These are phyloP conservation scores for Pimephales promelas DNA, from an alignment of 2,113 vertebrate species.

Conservation along the genomic window DNA sequence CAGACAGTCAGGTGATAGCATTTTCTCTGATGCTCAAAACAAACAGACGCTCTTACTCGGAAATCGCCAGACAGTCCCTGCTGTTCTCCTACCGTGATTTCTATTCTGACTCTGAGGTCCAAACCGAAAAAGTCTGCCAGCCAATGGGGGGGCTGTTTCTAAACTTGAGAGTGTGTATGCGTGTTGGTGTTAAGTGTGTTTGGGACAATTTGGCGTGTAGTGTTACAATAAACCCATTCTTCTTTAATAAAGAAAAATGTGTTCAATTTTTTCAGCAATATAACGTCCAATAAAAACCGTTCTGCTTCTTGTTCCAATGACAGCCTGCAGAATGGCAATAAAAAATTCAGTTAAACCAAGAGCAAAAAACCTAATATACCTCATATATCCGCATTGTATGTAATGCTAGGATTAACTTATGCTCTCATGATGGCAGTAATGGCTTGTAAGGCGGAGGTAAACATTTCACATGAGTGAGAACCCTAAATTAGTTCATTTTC, in stretches of 20 bases:
- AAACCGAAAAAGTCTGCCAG: constrained; percentile 16
- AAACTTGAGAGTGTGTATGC: constrained; percentile 8
- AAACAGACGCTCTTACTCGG: not conserved
- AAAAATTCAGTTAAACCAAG: constrained; percentile 10
- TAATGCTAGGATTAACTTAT: constrained; percentile 4
- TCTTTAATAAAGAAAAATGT: not conserved
- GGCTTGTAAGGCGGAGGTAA: not conserved
- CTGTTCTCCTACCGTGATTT: constrained; percentile 13
- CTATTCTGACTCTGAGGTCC: not conserved
- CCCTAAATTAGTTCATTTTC: not conserved
- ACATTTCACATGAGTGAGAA: not conserved
- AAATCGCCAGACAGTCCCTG: constrained; percentile 19
- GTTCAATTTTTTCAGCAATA: not conserved
- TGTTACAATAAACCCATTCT: not conserved
- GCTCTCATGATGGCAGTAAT: not conserved
- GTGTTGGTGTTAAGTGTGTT: constrained; percentile 20
- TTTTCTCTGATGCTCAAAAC: constrained; percentile 21
- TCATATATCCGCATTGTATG: constrained; percentile 16
- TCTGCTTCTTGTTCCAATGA: not conserved
- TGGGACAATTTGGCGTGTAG: not conserved
- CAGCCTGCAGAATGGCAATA: not conserved
- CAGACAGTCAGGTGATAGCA: not conserved
- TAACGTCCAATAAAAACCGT: not conserved
- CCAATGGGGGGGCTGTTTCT: not conserved
- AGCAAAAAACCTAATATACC: not conserved